Evolutionary conservation across 1,140 invertebrate genomes (phyloP).

Genomic region (Drosophila melanogaster): Release_6_plus_ISO1_MT NT_033777.3:22925501-22926000

Average conservation of each 20-base stretch:
- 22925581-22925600: neutral
- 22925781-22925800: slow-evolving; percentile 39
- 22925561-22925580: neutral
- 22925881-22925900: slow-evolving; percentile 24
- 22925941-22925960: slow-evolving; percentile 45
- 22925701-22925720: slow-evolving; percentile 81
- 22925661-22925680: slow-evolving; percentile 41
- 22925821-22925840: slow-evolving; percentile 32
- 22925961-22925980: slow-evolving; percentile 17
- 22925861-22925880: slow-evolving; percentile 15
- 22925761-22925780: slow-evolving; percentile 51
- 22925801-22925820: slow-evolving; percentile 9
- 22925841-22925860: slow-evolving; percentile 36
- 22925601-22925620: neutral
- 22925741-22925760: slow-evolving; percentile 70
- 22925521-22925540: no score
- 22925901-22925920: slow-evolving; percentile 43
- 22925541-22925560: no score
- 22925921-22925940: slow-evolving; percentile 15
- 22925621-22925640: neutral
- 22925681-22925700: slow-evolving; percentile 72
- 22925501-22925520: no score
- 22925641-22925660: neutral
- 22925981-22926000: slow-evolving; percentile 34
- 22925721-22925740: slow-evolving; percentile 64